Base-by-base conservation (phyloP, 2,888 invertebrate genomes). In the Tridacna gigas region DNA sequence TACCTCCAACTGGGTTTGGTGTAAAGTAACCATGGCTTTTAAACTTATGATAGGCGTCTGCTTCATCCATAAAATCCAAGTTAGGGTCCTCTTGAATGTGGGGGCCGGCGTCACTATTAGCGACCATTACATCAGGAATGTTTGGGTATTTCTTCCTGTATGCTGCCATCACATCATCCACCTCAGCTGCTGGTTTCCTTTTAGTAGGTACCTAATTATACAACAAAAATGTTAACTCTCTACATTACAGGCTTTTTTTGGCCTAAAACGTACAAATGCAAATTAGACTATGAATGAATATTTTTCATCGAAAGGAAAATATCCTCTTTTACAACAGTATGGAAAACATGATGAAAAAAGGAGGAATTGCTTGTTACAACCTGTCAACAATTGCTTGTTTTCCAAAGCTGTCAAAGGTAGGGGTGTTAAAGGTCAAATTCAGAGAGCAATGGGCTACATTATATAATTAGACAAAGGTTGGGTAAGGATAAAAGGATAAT, bases 11-110 rank as follows among this genome's bases (percentile, higher is more conserved):
- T 60, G 94, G 94, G 77, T 94, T 89, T 18, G 94, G 92, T 7
- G 94, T 94, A 80, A 94, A 94, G 79, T 91, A 92, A 3, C 94
- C 94, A 77, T 92, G 91, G 74, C 92, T 92, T 86, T 92, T 93
- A 84, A 93, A 94, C 74, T 93, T 92, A 22, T 91, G 91, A 88
- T 93, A 94, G 0, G 94, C 94, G 18, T 94, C 93, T 20, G 90
- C 86, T 79, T 94, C 93, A 89, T 94, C 94, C 71, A 89, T 80
- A 77, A 91, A 93, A 79, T 91, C 86, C 26, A 94, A 87, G 75
- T 93, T 93, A 2, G 90, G 89, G 82, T 94, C 93, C 67, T 88
- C 77, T 48, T 80, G 82, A 26, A 79, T 78, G 22, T 76, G 67
- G 9, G 56, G 78, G 37, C 71, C 45, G 18, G 61, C 81, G 12